Percentiles rank a stretch among this genome's conserved stretches.
Evolutionary conservation across 1,140 invertebrate genomes (phyloP).

Genomic region (Zaprionus taronus): DNA sequence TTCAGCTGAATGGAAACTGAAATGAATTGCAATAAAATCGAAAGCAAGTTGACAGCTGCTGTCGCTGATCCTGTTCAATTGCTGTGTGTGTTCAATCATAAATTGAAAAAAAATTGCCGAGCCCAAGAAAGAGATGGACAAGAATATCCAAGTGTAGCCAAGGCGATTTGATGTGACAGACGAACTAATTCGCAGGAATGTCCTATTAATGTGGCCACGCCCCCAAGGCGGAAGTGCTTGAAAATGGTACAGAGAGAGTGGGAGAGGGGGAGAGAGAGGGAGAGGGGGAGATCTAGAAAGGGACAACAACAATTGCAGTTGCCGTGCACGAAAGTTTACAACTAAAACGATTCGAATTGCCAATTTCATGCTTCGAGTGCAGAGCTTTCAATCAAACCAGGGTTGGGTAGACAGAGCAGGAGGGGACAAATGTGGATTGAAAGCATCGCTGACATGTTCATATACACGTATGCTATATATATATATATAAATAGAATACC

Average conservation of each 20-base stretch:
- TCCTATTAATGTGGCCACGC: constrained; percentile 33
- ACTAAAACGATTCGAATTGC: constrained; percentile 76
- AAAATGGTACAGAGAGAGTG: background rate
- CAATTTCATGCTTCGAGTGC: constrained; percentile 77
- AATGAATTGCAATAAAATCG: background rate
- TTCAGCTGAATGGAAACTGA: background rate
- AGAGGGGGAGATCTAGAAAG: background rate
- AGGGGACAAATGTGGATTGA: background rate
- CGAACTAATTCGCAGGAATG: constrained; percentile 39
- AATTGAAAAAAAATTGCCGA: background rate
- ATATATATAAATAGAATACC: constrained; percentile 11
- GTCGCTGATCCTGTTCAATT: background rate
- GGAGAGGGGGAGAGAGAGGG: no score
- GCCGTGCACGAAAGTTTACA: constrained; percentile 59
- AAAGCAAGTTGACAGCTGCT: background rate
- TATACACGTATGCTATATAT: constrained; percentile 9
- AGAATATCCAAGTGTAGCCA: background rate
- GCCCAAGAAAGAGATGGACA: background rate
- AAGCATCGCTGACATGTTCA: constrained; percentile 42
- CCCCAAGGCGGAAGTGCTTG: background rate
- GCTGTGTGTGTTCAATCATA: background rate
- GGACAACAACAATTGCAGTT: constrained; percentile 31
- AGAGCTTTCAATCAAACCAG: constrained; percentile 59
- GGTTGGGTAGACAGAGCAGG: constrained; percentile 1
- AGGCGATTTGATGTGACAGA: background rate